phyloP scores from a whole-genome alignment of 1,140 invertebrate genomes.

The Portunus trituberculatus region DNA sequence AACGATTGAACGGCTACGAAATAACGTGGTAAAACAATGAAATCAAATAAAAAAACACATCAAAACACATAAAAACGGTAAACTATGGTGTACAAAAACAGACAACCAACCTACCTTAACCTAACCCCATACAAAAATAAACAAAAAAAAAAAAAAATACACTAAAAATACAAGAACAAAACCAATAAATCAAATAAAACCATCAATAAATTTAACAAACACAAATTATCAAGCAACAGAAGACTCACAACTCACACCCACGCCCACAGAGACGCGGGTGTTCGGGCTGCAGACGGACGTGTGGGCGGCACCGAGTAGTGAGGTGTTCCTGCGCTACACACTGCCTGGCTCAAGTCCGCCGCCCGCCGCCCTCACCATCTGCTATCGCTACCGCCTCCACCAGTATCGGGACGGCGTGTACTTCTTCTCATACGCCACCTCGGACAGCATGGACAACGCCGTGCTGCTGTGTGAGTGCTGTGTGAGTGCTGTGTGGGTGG shows the following conservation, averaged over 20 bases:
- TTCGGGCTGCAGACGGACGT: constrained; percentile 69
- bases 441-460: constrained; percentile 56
- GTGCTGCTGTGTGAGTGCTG: constrained; percentile 56
- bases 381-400: constrained; percentile 58
- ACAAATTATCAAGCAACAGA: background rate
- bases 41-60: too few relatives aligned
- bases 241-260: background rate
- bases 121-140: background rate
- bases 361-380: constrained; percentile 41
- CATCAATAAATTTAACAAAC: background rate
- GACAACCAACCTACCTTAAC: background rate
- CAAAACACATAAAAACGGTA: too few relatives aligned
- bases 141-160: background rate
- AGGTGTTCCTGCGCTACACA: constrained; percentile 62
- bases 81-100: too few relatives aligned
- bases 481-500: background rate
- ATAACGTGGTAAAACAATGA: too few relatives aligned
- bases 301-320: constrained; percentile 38
- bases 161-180: background rate
- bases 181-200: background rate
- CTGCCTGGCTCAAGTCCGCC: background rate
- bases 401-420: constrained; percentile 65
- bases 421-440: constrained; percentile 67
- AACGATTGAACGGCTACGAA: too few relatives aligned
- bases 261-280: background rate